Evolutionary conservation across 2,888 invertebrate genomes (phyloP).

Genomic region (Oligia fasciuncula): DNA sequence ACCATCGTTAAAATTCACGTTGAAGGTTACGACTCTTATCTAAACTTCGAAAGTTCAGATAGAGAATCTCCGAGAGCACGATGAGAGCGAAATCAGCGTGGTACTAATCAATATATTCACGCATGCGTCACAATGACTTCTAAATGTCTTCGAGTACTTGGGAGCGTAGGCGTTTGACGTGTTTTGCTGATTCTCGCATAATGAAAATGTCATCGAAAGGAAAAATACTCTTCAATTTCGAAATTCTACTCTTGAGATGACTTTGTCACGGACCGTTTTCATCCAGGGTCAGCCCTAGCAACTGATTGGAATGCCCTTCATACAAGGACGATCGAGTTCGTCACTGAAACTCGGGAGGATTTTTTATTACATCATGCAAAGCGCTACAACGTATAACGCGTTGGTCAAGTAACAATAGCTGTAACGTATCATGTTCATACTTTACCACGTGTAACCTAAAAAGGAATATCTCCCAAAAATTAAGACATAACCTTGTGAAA

Average conservation of each 20-base stretch:
- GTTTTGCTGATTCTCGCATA: conserved; percentile 45
- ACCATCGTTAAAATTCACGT: conserved; percentile 29
- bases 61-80: conserved; percentile 66
- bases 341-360: conserved; percentile 27
- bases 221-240: conserved; percentile 14
- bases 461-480: conserved; percentile 11
- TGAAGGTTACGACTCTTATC: conserved; percentile 52
- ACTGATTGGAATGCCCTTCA: conserved; percentile 60
- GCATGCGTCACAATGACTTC: conserved; percentile 85
- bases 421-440: not conserved
- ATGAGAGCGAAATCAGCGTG: conserved; percentile 78
- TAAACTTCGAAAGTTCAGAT: conserved; percentile 51
- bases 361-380: conserved; percentile 9
- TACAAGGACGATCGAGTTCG: conserved; percentile 47
- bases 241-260: conserved; percentile 19
- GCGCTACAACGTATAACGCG: not conserved
- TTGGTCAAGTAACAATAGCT: conserved; percentile 15
- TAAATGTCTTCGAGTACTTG: conserved; percentile 68
- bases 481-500: conserved; percentile 3
- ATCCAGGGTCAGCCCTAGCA: conserved; percentile 42
- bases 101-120: conserved; percentile 86
- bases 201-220: conserved; percentile 45
- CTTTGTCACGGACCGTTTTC: conserved; percentile 14
- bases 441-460: conserved; percentile 25
- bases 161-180: conserved; percentile 75